A percentile compares a stretch with the other conserved stretches of the same genome.
phyloP scores from a whole-genome alignment of 2,888 invertebrate species.

The Boloria selene region DNA sequence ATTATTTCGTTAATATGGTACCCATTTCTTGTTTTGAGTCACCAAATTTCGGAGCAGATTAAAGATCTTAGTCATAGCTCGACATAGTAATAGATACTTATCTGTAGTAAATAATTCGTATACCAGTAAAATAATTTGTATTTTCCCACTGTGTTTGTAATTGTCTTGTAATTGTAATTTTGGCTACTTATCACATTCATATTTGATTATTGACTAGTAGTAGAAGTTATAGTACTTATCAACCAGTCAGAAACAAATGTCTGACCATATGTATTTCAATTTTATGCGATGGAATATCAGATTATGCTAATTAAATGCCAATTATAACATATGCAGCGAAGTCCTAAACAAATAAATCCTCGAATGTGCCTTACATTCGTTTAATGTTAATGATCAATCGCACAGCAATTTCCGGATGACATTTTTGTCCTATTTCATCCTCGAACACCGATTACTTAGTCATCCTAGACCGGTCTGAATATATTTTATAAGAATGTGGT shows the following conservation, averaged over 20 bases:
- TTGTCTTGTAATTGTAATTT: no score
- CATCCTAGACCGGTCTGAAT: conserved; percentile 20
- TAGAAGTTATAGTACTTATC: no score
- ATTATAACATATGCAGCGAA: neutral
- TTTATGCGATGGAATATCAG: no score
- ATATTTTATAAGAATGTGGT: conserved; percentile 7
- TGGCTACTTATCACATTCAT: no score
- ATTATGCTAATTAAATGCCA: neutral
- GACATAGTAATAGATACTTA: conserved; percentile 13
- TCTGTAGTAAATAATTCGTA: conserved; percentile 12
- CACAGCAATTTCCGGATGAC: conserved; percentile 61
- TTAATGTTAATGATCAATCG: conserved; percentile 46
- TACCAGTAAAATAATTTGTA: neutral
- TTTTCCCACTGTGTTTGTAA: no score
- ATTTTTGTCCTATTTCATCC: conserved; percentile 52
- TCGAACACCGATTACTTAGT: conserved; percentile 50
- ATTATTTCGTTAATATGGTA: conserved; percentile 29
- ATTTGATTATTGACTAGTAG: no score
- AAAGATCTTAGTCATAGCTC: conserved; percentile 35
- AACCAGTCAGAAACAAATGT: no score
- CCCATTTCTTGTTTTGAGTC: conserved; percentile 39
- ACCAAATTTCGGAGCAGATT: conserved; percentile 37
- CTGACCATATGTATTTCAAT: no score
- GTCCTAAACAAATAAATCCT: neutral
- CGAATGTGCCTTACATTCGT: neutral